Evolutionary conservation across 2,797 vertebrate genomes (phyloP), one percentile per base, ranked within the genome.

Genomic region (Peromyscus eremicus): DNA sequence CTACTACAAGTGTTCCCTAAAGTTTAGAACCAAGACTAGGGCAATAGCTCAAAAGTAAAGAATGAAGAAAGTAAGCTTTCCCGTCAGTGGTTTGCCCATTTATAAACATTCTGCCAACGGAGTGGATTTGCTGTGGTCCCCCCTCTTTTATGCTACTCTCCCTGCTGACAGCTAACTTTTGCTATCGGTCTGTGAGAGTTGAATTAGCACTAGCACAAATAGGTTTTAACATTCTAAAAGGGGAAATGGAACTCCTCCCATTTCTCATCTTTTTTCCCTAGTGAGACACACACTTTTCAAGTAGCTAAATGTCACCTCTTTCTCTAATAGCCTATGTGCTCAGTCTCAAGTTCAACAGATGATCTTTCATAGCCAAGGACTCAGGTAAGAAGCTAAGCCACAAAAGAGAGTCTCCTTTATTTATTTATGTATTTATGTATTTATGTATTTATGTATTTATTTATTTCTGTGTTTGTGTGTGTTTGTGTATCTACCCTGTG

Each of bases 1-100:
- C 46, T 81, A 52, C 16, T 77, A 40, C 90, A 91, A 95, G 86
- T 75, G 37, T 34, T 92, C 88, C 9, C 46, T 37, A 81, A 92
- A 76, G 23, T 94, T 90, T 64, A 86, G 3, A 55, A 68, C 25
- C 25, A 95, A 85, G 66, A 55, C 62, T 2, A 95, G 27, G 29
- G 12, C 55, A 81, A 40, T 6, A 57, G 5, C 25, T 84, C 19
- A 92, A 89, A 85, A 17, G 1, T 3, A 19, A 85, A 3, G 23
- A 8, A 80, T 71, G 34, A 57, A 16, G 23, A 89, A 73, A 92
- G 64, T 12, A 57, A 3, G 9, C 7, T 82, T 71, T 12, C 75
- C 7, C 14, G 49, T 34, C 23, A 66, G 52, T 88, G 10, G 37
- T 46, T 81, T 43, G 23, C 75, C 46, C 71, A 10, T 5, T 3